phyloP scores from a whole-genome alignment of 2,888 invertebrate genomes.

The Parnassius apollo region DNA sequence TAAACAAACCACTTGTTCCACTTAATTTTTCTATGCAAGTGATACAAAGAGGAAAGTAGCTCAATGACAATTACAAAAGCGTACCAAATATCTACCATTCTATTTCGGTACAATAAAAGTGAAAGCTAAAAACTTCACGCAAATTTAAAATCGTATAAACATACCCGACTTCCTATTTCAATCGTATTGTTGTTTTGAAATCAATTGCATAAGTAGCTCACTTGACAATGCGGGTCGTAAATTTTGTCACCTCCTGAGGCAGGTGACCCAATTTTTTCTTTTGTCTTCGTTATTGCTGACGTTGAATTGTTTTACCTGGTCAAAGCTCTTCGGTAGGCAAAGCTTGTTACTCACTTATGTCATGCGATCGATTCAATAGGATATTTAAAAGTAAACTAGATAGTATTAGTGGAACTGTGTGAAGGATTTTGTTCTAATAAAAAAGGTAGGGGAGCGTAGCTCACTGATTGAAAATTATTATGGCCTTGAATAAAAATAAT shows the following conservation, averaged over 20 bases:
- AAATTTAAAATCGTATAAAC: constrained; percentile 61
- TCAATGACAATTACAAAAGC: background rate
- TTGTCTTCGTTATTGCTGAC: constrained; percentile 45
- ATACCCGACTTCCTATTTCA: constrained; percentile 48
- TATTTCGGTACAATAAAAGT: constrained; percentile 63
- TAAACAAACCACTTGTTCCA: too few relatives aligned
- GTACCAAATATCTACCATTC: constrained; percentile 31
- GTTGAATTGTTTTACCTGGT: constrained; percentile 54
- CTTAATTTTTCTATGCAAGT: too few relatives aligned
- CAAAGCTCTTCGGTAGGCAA: constrained; percentile 21
- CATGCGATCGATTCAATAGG: constrained; percentile 5
- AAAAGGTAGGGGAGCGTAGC: too few relatives aligned
- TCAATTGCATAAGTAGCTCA: constrained; percentile 52
- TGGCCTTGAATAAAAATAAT: too few relatives aligned
- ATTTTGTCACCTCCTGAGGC: constrained; percentile 47
- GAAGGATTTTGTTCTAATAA: too few relatives aligned
- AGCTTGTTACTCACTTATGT: constrained; percentile 26
- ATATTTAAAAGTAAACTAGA: background rate
- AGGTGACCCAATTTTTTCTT: constrained; percentile 53
- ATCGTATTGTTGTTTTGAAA: constrained; percentile 37
- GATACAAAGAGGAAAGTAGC: background rate
- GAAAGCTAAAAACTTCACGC: constrained; percentile 66
- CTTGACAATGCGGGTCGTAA: constrained; percentile 61
- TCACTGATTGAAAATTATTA: too few relatives aligned
- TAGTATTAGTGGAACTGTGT: too few relatives aligned